phyloP scores from a whole-genome alignment of 2,797 vertebrate genomes.

The Pygocentrus nattereri region DNA sequence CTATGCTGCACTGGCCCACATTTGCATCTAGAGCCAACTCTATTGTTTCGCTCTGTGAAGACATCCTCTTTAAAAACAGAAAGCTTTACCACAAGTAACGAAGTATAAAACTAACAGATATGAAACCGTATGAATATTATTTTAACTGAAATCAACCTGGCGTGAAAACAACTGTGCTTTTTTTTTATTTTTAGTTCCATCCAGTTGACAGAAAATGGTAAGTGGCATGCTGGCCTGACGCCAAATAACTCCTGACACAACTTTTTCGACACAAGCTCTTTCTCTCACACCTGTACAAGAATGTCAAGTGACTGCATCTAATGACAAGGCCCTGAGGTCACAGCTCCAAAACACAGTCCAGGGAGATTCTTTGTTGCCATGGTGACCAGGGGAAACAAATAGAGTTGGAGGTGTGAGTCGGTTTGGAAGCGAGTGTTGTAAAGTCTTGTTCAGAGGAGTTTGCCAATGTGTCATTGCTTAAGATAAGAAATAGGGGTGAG shows the following conservation, averaged over 20 bases:
- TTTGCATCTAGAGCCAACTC: background rate
- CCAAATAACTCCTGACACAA: background rate
- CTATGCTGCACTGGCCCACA: background rate
- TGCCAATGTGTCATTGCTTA: slow-evolving; percentile 23
- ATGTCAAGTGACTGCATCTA: slow-evolving; percentile 1
- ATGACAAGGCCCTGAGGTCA: slow-evolving; percentile 15
- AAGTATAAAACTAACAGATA: background rate
- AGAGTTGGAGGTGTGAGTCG: slow-evolving; percentile 63
- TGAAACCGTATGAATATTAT: background rate
- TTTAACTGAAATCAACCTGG: background rate
- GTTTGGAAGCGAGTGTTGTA: slow-evolving; percentile 11
- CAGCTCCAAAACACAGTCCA: slow-evolving; percentile 19
- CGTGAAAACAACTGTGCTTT: background rate
- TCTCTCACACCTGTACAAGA: slow-evolving; percentile 18
- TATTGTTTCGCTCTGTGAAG: background rate
- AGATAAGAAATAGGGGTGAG: slow-evolving; percentile 8
- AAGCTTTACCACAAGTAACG: background rate
- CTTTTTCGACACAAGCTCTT: background rate
- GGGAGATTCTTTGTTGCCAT: slow-evolving; percentile 59
- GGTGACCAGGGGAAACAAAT: slow-evolving; percentile 75
- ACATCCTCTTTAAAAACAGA: slow-evolving; percentile 1
- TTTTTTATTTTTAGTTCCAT: too few species aligned
- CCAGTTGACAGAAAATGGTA: background rate
- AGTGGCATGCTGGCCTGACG: background rate
- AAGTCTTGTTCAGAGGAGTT: slow-evolving; percentile 54